phyloP scores from a whole-genome alignment of 2,113 vertebrate species.

The Monarcha castaneiventris region DNA sequence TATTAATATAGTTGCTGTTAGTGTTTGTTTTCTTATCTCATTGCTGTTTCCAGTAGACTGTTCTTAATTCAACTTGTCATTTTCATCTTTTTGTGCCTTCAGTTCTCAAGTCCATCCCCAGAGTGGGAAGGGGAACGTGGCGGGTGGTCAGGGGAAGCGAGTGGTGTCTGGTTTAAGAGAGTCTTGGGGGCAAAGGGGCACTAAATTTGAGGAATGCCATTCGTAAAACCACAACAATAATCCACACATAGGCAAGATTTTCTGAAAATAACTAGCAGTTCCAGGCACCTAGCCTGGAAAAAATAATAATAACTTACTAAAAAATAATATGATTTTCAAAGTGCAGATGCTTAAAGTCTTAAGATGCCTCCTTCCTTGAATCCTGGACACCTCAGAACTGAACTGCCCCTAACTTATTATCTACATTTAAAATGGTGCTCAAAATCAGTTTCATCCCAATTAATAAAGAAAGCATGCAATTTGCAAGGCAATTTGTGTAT shows the following conservation, averaged over 20 bases:
- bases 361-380: background rate
- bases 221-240: background rate
- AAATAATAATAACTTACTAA: too few relatives aligned
- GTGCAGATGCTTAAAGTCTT: background rate
- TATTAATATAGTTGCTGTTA: background rate
- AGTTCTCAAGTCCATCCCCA: background rate
- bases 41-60: background rate
- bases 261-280: background rate
- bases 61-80: background rate
- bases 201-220: background rate
- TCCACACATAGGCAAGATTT: background rate
- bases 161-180: background rate
- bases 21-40: background rate
- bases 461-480: background rate
- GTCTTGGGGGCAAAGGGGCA: too few relatives aligned
- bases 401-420: background rate
- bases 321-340: background rate
- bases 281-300: background rate
- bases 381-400: background rate
- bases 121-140: background rate
- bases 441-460: background rate
- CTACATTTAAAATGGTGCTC: background rate
- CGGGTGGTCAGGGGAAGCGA: background rate
- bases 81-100: background rate
- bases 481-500: background rate